Percentiles rank a stretch among this genome's conserved stretches.
Evolutionary conservation across 1,140 invertebrate species (phyloP).

Genomic region (Teleopsis dalmanni): DNA sequence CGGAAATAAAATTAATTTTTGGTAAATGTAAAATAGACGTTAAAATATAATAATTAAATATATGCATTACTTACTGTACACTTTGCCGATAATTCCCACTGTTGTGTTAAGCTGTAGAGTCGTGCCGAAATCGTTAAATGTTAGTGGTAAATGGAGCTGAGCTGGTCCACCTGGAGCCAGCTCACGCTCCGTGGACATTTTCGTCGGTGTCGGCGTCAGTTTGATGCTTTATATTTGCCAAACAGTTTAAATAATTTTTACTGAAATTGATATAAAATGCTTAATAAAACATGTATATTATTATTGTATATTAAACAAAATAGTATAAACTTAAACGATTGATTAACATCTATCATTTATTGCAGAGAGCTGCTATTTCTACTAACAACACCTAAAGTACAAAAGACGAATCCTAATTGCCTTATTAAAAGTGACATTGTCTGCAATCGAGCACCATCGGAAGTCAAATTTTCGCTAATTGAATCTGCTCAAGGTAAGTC

Average conservation of each 20-base stretch:
- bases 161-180: conserved; percentile 44
- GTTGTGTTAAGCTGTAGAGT: conserved; percentile 50
- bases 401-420: conserved; percentile 65
- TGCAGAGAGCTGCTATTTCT: conserved; percentile 63
- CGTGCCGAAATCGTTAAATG: conserved; percentile 48
- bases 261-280: background rate
- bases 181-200: conserved; percentile 46
- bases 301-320: conserved; percentile 3
- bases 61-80: conserved; percentile 46
- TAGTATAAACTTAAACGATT: conserved; percentile 3
- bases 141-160: conserved; percentile 46
- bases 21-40: too few relatives aligned
- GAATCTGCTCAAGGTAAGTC: conserved; percentile 47
- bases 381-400: conserved; percentile 57
- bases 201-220: conserved; percentile 43
- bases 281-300: conserved; percentile 5
- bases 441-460: conserved; percentile 67
- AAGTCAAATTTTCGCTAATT: conserved; percentile 51
- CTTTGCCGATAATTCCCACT: conserved; percentile 54
- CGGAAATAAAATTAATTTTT: too few relatives aligned
- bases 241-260: too few relatives aligned
- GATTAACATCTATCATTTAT: background rate
- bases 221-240: conserved; percentile 23
- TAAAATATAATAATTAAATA: background rate
- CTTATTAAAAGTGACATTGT: conserved; percentile 68